A percentile compares a stretch with the other conserved stretches of the same genome.
Conservation (phyloP, 2,888 invertebrate species). For the Drosophila pegasa region DNA sequence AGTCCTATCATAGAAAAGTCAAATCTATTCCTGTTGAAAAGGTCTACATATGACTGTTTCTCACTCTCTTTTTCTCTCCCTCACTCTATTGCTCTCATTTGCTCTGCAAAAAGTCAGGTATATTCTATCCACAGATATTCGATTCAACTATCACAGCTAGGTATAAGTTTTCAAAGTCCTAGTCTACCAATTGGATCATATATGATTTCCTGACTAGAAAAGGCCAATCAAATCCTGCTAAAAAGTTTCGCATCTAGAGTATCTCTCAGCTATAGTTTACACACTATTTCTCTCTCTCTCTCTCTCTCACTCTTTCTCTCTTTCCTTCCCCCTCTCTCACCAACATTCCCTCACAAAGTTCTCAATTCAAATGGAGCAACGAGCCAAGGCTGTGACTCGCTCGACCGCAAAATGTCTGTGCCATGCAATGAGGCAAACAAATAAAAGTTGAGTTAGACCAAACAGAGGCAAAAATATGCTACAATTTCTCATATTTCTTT, state of each 20-base stretch:
- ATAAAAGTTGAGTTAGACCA: slow-evolving; percentile 72
- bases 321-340: no score
- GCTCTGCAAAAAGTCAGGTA: no score
- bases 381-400: slow-evolving; percentile 63
- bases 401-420: slow-evolving; percentile 76
- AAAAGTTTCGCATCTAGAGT: background rate
- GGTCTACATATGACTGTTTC: no score
- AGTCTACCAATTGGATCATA: background rate
- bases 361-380: slow-evolving; percentile 48
- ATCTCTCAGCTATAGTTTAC: background rate
- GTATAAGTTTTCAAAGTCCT: background rate
- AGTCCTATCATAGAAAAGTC: no score
- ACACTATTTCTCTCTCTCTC: background rate
- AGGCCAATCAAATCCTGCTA: background rate
- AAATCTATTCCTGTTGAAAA: no score
- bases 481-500: slow-evolving; percentile 76
- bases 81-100: no score
- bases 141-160: background rate
- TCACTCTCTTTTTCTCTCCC: no score
- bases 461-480: slow-evolving; percentile 69
- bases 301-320: background rate
- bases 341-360: slow-evolving; percentile 20
- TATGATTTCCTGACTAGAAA: background rate
- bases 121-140: background rate
- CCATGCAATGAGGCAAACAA: slow-evolving; percentile 77